Conservation (phyloP, 2,888 invertebrate genomes). For the Halocaridina rubra region DNA sequence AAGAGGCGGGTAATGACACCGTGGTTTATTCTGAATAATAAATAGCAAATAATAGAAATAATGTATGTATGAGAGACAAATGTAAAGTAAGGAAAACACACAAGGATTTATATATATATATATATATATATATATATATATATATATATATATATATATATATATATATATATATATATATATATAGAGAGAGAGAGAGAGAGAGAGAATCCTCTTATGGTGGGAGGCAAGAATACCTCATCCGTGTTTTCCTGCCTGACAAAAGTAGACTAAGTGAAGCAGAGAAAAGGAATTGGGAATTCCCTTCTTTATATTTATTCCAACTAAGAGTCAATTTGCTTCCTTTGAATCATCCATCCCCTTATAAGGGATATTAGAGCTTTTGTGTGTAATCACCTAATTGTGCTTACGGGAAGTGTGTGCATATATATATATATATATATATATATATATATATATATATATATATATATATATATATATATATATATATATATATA, state of each 20-base stretch:
- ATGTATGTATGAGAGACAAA: too few species aligned
- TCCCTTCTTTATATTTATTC: not conserved
- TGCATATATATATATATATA: not conserved
- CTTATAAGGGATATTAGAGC: too few species aligned
- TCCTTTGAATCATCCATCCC: not conserved
- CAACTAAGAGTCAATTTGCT: not conserved
- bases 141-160: not conserved
- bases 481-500: constrained; percentile 2
- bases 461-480: not conserved
- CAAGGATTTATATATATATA: not conserved
- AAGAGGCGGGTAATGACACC: too few species aligned
- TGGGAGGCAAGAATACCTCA: not conserved
- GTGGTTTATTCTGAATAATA: too few species aligned
- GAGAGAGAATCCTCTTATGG: not conserved
- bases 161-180: not conserved
- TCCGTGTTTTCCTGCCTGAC: not conserved
- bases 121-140: not conserved
- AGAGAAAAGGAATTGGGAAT: not conserved
- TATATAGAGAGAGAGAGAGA: not conserved
- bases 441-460: not conserved
- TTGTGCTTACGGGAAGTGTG: too few species aligned
- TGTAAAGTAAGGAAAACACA: too few species aligned
- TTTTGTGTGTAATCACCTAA: too few species aligned
- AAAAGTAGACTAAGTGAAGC: not conserved
- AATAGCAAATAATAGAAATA: too few species aligned